Conservation (phyloP, 2,888 invertebrate genomes). For the Silvanus unidentatus region DNA sequence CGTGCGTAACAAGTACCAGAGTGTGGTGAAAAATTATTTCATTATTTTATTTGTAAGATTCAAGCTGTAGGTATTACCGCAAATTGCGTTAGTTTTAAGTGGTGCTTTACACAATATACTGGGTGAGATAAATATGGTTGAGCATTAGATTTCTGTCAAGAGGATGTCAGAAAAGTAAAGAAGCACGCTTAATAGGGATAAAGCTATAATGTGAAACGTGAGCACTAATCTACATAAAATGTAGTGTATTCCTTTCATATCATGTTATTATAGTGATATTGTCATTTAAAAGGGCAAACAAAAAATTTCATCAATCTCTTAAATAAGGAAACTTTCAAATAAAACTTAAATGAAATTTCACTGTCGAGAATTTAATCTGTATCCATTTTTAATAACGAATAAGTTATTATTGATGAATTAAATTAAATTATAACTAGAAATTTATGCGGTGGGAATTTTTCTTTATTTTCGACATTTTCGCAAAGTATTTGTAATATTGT, state of each 20-base stretch:
- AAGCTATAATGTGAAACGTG: slow-evolving; percentile 28
- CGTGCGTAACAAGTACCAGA: no score
- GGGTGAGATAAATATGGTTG: slow-evolving; percentile 11
- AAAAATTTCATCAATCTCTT: not conserved
- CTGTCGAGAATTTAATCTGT: no score
- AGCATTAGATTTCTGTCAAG: slow-evolving; percentile 14
- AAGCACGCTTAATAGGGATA: slow-evolving; percentile 27
- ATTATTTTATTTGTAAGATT: no score
- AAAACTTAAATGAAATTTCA: no score
- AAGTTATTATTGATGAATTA: no score
- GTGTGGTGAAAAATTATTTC: no score
- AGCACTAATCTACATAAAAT: slow-evolving; percentile 25
- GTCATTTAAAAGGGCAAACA: slow-evolving; percentile 14
- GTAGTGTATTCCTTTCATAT: slow-evolving; percentile 14
- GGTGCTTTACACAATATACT: slow-evolving; percentile 12
- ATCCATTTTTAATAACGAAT: no score
- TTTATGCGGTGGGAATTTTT: no score
- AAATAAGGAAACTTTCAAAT: no score
- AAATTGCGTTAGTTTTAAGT: slow-evolving; percentile 8
- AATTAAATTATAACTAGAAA: no score
- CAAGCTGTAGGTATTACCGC: not conserved
- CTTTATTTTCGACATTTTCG: no score
- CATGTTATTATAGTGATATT: slow-evolving; percentile 21
- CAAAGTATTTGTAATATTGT: no score
- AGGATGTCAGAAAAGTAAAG: slow-evolving; percentile 19